phyloP scores from a whole-genome alignment of 2,888 invertebrate species.

The Notodonta ziczac region DNA sequence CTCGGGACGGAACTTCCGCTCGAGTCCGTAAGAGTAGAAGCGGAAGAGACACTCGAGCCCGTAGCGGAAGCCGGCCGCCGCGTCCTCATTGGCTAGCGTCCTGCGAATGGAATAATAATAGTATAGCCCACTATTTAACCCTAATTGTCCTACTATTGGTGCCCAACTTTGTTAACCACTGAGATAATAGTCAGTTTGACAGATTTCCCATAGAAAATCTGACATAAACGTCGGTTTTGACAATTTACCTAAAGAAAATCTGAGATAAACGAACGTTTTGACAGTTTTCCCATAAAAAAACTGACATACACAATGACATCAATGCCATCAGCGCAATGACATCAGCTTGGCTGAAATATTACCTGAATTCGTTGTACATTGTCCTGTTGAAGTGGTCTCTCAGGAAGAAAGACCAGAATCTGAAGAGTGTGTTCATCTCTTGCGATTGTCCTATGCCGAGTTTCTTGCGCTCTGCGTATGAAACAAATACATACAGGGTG shows the following conservation, averaged over 20 bases:
- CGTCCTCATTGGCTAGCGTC: constrained; percentile 96
- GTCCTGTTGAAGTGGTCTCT: constrained; percentile 98
- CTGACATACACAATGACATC: too few relatives aligned
- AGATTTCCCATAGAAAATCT: too few relatives aligned
- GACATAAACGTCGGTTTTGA: too few relatives aligned
- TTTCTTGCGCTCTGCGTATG: constrained; percentile 91
- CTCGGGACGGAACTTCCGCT: constrained; percentile 97
- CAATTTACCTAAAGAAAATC: too few relatives aligned
- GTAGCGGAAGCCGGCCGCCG: constrained; percentile 94
- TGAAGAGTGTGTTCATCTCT: constrained; percentile 99
- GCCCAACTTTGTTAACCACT: too few relatives aligned
- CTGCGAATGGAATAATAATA: constrained; percentile 57
- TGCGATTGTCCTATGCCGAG: constrained; percentile 97
- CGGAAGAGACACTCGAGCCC: constrained; percentile 94
- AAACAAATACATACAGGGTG: not conserved
- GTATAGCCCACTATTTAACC: too few relatives aligned
- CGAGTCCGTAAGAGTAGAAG: constrained; percentile 98
- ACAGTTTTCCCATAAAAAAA: too few relatives aligned
- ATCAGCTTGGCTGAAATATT: not conserved
- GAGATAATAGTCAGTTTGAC: too few relatives aligned
- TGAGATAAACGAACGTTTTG: too few relatives aligned
- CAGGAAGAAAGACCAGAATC: constrained; percentile 99
- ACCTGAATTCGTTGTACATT: constrained; percentile 98
- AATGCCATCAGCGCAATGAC: too few relatives aligned
- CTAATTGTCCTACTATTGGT: too few relatives aligned